Conservation (phyloP, 2,113 vertebrate genomes). For the Vidua macroura region DNA sequence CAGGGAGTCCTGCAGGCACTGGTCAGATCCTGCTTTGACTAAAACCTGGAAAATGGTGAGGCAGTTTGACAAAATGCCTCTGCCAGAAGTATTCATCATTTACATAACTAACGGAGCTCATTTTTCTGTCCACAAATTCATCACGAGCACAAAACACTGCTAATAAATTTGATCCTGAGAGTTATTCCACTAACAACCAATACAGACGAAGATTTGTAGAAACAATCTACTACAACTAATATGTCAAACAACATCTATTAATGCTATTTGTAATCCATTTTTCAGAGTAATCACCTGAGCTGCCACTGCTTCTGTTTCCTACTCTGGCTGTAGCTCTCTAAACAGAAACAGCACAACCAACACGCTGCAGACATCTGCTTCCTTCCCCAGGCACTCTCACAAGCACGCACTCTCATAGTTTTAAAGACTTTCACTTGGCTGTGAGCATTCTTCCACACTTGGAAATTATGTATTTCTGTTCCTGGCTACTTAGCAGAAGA, state of each 20-base stretch:
- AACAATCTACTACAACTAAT: neutral
- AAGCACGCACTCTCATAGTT: neutral
- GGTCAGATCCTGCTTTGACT: neutral
- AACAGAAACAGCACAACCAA: neutral
- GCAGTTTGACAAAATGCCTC: neutral
- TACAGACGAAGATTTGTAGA: neutral
- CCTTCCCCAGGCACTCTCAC: neutral
- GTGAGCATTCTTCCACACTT: neutral
- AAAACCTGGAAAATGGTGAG: neutral
- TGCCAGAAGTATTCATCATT: neutral
- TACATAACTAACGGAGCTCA: neutral
- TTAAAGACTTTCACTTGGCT: neutral
- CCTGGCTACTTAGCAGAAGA: neutral
- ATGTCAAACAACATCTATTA: neutral
- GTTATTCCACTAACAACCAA: neutral
- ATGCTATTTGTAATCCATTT: neutral
- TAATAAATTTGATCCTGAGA: neutral
- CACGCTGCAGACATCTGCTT: rapidly evolving
- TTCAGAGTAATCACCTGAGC: neutral
- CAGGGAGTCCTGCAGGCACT: neutral
- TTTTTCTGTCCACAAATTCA: neutral
- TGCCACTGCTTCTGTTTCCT: neutral
- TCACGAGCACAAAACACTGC: neutral
- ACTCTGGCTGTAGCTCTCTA: neutral
- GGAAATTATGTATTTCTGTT: neutral